Base-by-base conservation (phyloP, 2,888 invertebrate genomes). In the Branchipolynoe longqiensis region DNA sequence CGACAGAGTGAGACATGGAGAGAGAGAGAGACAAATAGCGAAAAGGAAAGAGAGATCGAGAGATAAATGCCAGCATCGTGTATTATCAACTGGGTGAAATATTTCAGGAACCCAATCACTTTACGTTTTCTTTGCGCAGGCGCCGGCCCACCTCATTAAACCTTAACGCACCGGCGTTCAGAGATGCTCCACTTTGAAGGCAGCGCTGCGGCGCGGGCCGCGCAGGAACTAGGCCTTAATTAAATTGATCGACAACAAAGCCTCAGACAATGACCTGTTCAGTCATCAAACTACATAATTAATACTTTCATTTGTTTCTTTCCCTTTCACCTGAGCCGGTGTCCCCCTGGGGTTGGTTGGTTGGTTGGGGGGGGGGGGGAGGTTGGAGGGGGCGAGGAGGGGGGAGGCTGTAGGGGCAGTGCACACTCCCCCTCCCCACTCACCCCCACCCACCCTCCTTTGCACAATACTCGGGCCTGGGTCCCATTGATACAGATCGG, bases 251-350 rank as follows among this genome's bases (percentile, higher is more conserved):
- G 48, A 41, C 41, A 48, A 41, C 41, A 78, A 78, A 78, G 78
- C 78, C 41, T 54, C 48, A 8, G 78, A 78, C 78, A 78, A 78
- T 78, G 78, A 54, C 48, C 28, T 25, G 48, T 78, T 78, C 78
- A 78, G 41, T 78, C 78, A 78, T 78, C 78, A 78, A 78, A 78
- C 41, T 78, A 78, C 78, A 78, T 78, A 78, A 78, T 78, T 78
- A 54, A 78, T 78, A 78, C 54, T 78, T 78, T 78, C 78, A 78
- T 78, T 78, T 78, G 78, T 78, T 78, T 78, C 78, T 78, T 73
- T 78, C 78, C 54, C 48, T 78, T 78, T 78, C 78, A 78, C 78
- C 78, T 78, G 78, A 28, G 73, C 62, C 18, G 38, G 6, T 6
- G 25, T 41, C 73, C n/a, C 73, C 38, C 1, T 36, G 73, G 73